Evolutionary conservation across 2,888 invertebrate species (phyloP), one percentile per base, ranked within the genome.

Genomic region (Endotricha flammealis): DNA sequence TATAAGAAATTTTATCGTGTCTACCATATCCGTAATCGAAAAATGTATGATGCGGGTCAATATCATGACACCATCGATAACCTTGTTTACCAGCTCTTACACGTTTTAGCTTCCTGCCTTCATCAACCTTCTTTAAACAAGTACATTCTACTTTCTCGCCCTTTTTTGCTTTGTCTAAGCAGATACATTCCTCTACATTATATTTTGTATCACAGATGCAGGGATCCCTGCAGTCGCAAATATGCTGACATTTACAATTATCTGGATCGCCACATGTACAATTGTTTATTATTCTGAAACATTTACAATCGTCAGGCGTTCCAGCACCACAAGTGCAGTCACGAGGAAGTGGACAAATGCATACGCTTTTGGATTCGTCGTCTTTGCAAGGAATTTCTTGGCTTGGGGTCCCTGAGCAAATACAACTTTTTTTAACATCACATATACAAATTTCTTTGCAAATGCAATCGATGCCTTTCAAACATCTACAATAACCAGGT

Each of bases 61-160:
- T 71, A 27, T 77, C 75, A 28, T 71, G 71, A 42, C 86, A 85
- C 85, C 82, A 85, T 29, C 79, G 62, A 47, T 75, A 81, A 1
- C 77, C 81, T 20, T 82, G 63, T 57, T 75, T 81, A 4, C 79
- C 76, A 22, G 74, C 73, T 38, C 72, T 62, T 9, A 65, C 55
- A 55, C 44, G 72, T 56, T 76, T 80, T 10, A 81, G 38, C 46
- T 69, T 78, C 29, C 53, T 64, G 0, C 43, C 41, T 23, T 54
- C 36, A 10, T 60, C 53, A 24, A 55, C 39, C 36, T 62, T 56
- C 35, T 51, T 53, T 20, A 49, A 42, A 40, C 79, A 76, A 6
- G 63, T 68, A 39, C 74, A 72, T 11, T 61, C 41, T 3, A 52
- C 50, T 16, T 50, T 41, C 2, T 46, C 42, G 10, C 48, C 40